phyloP scores from a whole-genome alignment of 2,888 invertebrate species.

The Atrina japonica region DNA sequence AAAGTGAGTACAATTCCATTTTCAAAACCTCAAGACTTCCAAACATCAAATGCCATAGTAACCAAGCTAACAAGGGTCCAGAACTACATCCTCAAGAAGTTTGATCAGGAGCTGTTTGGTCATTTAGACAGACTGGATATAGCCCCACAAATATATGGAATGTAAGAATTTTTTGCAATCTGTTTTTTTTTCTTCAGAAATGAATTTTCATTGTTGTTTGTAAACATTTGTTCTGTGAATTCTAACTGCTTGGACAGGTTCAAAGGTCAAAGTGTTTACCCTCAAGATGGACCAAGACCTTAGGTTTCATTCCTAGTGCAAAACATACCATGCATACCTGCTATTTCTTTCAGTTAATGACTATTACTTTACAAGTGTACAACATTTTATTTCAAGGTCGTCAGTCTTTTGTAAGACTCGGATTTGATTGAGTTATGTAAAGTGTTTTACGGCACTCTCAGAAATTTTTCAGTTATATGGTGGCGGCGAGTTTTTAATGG shows the following conservation, averaged over 20 bases:
- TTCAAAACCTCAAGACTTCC: conserved; percentile 78
- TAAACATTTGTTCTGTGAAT: not conserved
- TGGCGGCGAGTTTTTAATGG: too few relatives aligned
- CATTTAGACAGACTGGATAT: conserved; percentile 88
- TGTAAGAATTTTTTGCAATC: conserved; percentile 84
- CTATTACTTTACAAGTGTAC: too few relatives aligned
- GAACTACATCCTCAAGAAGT: conserved; percentile 86
- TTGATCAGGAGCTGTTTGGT: conserved; percentile 84
- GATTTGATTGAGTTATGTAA: too few relatives aligned
- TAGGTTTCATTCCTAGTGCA: too few relatives aligned
- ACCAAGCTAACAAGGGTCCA: conserved; percentile 81
- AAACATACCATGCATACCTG: too few relatives aligned
- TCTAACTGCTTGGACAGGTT: not conserved
- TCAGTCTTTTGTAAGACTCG: too few relatives aligned
- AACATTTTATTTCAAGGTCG: too few relatives aligned
- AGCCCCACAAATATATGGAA: conserved; percentile 92
- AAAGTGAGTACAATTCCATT: conserved; percentile 61
- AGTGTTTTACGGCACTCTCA: too few relatives aligned
- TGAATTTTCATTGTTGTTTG: not conserved
- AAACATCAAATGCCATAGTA: conserved; percentile 80
- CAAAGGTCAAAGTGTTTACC: too few relatives aligned
- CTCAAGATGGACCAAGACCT: too few relatives aligned
- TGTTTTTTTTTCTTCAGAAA: not conserved
- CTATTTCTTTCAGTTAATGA: too few relatives aligned
- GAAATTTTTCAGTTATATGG: too few relatives aligned